Percentiles rank a stretch among this genome's conserved stretches.
phyloP scores from a whole-genome alignment of 2,888 invertebrate species.

The Microctonus brassicae region DNA sequence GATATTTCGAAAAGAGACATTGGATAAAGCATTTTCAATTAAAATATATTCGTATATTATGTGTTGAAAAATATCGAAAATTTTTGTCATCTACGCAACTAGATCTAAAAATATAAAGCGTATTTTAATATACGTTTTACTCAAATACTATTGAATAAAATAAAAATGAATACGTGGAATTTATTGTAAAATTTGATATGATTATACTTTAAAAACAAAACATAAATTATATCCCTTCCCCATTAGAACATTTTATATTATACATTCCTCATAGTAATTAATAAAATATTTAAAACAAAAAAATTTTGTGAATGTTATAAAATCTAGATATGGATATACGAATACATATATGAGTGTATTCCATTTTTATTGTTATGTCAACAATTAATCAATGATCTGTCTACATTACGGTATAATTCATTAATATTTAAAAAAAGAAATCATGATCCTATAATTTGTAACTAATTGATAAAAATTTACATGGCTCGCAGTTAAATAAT shows the following conservation, averaged over 20 bases:
- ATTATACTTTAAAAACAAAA: neutral
- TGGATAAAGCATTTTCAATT: slow-evolving; percentile 49
- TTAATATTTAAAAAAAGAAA: neutral
- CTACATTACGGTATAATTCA: neutral
- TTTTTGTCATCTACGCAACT: slow-evolving; percentile 42
- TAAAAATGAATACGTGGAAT: neutral
- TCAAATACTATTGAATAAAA: neutral
- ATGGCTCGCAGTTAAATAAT: neutral
- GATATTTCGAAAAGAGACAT: slow-evolving; percentile 48
- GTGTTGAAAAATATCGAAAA: slow-evolving; percentile 55
- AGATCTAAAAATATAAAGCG: neutral
- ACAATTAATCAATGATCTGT: neutral
- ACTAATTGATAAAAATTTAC: neutral
- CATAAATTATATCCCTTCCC: neutral
- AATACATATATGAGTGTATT: neutral
- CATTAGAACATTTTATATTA: neutral
- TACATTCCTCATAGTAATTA: neutral
- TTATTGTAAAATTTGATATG: neutral
- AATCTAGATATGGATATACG: neutral
- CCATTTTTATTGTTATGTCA: neutral
- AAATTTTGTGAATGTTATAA: neutral
- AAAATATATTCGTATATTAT: slow-evolving; percentile 53
- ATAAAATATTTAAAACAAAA: neutral
- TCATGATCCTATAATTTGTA: neutral
- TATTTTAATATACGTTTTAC: neutral